phyloP scores from a whole-genome alignment of 2,113 vertebrate genomes.

The Brachypodius melanocephalos region DNA sequence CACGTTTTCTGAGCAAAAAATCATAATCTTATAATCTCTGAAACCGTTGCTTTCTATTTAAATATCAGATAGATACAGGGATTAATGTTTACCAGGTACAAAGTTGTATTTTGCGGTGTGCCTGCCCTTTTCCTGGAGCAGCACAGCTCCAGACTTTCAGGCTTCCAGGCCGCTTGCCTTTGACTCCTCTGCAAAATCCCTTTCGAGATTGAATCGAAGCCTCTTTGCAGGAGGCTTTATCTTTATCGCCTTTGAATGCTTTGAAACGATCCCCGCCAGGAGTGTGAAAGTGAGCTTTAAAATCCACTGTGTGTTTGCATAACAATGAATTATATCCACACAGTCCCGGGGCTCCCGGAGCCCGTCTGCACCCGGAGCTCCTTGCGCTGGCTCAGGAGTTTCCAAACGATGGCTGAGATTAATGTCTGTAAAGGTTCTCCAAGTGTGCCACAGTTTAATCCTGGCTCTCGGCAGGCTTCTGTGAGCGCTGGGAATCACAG shows the following conservation, averaged over 20 bases:
- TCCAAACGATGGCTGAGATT: background rate
- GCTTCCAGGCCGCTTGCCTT: background rate
- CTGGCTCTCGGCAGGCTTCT: background rate
- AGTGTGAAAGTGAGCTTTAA: background rate
- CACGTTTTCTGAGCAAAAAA: background rate
- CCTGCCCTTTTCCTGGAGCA: background rate
- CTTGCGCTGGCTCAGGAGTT: background rate
- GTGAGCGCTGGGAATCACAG: background rate
- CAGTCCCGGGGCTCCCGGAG: background rate
- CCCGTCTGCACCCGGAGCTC: background rate
- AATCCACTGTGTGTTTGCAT: conserved; percentile 14
- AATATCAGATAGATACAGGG: background rate
- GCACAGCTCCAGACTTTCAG: background rate
- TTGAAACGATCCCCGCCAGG: background rate
- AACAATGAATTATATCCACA: background rate
- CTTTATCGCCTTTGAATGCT: background rate
- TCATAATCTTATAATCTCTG: background rate
- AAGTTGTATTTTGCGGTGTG: background rate
- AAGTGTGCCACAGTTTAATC: background rate
- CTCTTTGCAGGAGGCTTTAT: background rate
- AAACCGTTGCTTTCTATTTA: background rate
- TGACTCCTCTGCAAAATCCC: background rate
- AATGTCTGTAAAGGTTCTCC: background rate
- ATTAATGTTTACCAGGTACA: background rate
- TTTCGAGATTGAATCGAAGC: background rate